phyloP scores from a whole-genome alignment of 23 tunicate genomes.

The Pegea sp. region DNA sequence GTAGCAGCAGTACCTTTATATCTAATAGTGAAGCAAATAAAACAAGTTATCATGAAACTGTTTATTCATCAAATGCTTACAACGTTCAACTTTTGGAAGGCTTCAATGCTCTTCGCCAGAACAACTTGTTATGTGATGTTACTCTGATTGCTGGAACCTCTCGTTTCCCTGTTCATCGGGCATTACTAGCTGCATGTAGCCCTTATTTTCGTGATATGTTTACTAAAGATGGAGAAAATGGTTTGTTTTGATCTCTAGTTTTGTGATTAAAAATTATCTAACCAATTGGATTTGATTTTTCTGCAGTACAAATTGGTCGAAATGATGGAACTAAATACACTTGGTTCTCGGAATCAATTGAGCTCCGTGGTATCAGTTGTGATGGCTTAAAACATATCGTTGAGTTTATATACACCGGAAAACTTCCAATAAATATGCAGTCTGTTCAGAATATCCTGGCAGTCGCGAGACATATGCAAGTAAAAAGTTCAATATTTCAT shows the following conservation, averaged over 20 bases:
- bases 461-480: constrained; percentile 98
- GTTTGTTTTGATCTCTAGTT: constrained; percentile 8
- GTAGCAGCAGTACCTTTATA: background rate
- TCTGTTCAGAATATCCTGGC: constrained; percentile 96
- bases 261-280: background rate
- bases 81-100: constrained; percentile 65
- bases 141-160: constrained; percentile 79
- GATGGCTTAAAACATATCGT: constrained; percentile 97
- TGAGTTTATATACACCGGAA: constrained; percentile 95
- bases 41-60: constrained; percentile 46
- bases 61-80: constrained; percentile 80
- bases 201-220: constrained; percentile 92
- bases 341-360: constrained; percentile 96
- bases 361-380: constrained; percentile 88
- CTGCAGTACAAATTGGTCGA: constrained; percentile 82
- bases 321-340: constrained; percentile 90
- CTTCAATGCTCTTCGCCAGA: constrained; percentile 49
- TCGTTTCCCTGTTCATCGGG: constrained; percentile 86
- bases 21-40: constrained; percentile 6
- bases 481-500: constrained; percentile 3
- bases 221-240: constrained; percentile 79
- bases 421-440: constrained; percentile 77
- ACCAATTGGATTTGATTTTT: too few species aligned
- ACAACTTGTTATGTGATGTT: constrained; percentile 82
- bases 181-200: constrained; percentile 89